Evolutionary conservation across 1,140 invertebrate species (phyloP).

Genomic region (Polypedilum pembai): DNA sequence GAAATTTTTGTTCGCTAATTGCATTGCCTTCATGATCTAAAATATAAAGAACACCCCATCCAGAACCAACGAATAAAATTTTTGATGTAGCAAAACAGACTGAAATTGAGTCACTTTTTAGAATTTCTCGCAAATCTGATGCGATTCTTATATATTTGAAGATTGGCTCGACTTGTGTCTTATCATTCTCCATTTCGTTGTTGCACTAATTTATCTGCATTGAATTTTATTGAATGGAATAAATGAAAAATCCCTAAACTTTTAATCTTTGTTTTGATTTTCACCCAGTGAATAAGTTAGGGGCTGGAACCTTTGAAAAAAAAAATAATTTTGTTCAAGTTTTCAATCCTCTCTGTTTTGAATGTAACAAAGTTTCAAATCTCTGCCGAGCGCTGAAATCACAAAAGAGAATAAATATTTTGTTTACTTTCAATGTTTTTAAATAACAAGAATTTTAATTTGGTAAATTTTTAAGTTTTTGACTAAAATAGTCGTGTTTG

Average conservation of each 20-base stretch:
- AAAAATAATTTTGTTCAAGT: too few relatives aligned
- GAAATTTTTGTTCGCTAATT: conserved; percentile 55
- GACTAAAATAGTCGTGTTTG: not conserved
- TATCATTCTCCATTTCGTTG: not conserved
- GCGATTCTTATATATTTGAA: conserved; percentile 83
- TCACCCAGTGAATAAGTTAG: too few relatives aligned
- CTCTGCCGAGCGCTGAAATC: too few relatives aligned
- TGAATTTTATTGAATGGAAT: too few relatives aligned
- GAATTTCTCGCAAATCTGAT: conserved; percentile 79
- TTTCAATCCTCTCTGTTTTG: too few relatives aligned
- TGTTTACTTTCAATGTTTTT: not conserved
- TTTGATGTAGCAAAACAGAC: conserved; percentile 89
- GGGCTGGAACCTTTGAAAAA: too few relatives aligned
- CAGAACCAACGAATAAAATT: conserved; percentile 83
- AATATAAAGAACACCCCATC: conserved; percentile 82
- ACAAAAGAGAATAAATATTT: not conserved
- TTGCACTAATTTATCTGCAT: not conserved
- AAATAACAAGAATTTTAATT: not conserved
- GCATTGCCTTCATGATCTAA: conserved; percentile 89
- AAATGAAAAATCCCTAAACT: too few relatives aligned
- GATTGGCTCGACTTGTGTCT: conserved; percentile 70
- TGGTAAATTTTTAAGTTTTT: not conserved
- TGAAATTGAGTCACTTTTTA: conserved; percentile 75
- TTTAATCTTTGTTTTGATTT: too few relatives aligned
- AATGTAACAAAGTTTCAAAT: too few relatives aligned